phyloP scores from a whole-genome alignment of 23 tunicate genomes.

The Trididemnum miniatum region DNA sequence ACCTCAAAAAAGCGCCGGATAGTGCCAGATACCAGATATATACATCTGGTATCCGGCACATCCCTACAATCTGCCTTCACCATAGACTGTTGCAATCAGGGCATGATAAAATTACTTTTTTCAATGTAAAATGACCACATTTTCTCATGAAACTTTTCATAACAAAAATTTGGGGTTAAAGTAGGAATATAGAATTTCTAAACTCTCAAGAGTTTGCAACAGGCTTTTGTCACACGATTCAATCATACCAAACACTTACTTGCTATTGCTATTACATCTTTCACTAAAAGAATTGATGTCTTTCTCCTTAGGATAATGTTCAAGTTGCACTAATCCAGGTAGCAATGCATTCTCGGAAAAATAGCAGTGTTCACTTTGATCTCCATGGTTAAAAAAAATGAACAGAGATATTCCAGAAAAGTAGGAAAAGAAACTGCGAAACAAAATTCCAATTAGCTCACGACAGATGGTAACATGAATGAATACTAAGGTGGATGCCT shows the following conservation, averaged over 20 bases:
- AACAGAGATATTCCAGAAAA: constrained; percentile 7
- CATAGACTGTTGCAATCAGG: no score
- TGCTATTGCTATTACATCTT: background rate
- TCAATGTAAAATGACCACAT: no score
- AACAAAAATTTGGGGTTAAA: no score
- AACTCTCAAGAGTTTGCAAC: no score
- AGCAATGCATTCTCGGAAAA: constrained; percentile 75
- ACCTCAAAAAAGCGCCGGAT: no score
- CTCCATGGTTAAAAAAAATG: constrained; percentile 33
- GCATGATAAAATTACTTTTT: no score
- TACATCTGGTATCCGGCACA: no score
- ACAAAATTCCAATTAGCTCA: background rate
- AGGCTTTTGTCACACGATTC: no score
- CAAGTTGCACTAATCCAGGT: constrained; percentile 55
- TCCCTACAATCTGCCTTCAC: no score
- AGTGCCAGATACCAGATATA: no score
- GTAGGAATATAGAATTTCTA: no score
- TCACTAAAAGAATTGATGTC: constrained; percentile 17
- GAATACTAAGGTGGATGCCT: background rate
- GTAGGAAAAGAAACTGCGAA: constrained; percentile 2
- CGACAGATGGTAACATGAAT: background rate
- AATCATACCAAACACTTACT: background rate
- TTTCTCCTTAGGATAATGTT: constrained; percentile 3
- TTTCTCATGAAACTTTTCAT: no score
- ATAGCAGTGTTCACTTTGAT: constrained; percentile 47